Evolutionary conservation across 2,888 invertebrate genomes (phyloP), one percentile per base, ranked within the genome.

Genomic region (Dermolepida albohirtum): DNA sequence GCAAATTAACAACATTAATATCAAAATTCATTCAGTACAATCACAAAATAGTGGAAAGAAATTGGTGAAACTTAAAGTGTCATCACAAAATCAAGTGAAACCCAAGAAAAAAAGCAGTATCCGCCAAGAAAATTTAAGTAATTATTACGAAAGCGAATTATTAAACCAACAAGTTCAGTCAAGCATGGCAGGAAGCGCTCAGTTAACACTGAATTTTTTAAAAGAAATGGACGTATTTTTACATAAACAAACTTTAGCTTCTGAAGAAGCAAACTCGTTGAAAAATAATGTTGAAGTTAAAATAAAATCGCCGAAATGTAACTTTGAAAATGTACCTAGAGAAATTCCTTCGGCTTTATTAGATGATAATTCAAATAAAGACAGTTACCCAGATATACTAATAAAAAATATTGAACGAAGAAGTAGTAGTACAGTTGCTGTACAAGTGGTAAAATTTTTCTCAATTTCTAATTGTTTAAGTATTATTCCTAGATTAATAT

Each of bases 401-500:
- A 57, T 66, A 11, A 65, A 62, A 43, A 68, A 68, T 34, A 43
- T 52, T 8, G 68, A 68, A 39, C 57, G 51, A 11, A 52, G 51
- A 16, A 34, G 51, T 27, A 5, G 17, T 2, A 52, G 55, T 16
- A 52, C 57, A 17, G 47, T 69, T 4, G 65, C 64, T 4, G 29
- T 71, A n/a, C 67, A 57, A 44, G 70, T 71, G 41, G 62, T 72
- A 49, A 64, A 66, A 43, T 54, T 67, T 41, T 69, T 65, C 17
- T 66, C 72, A 11, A 57, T 66, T 7, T 50, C 55, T 6, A 70
- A 70, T 44, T 65, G 29, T 14, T 41, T 68, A 14, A 57, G 27
- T 16, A 41, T 65, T 10, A 65, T 68, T 5, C 68, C 68, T 12
- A 65, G 34, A 43, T 22, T 68, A 12, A 59, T 65, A 10, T 59